Percentiles rank a stretch among this genome's conserved stretches.
Conservation (phyloP, 2,888 invertebrate genomes). For the Eumacrocentrus americanus region DNA sequence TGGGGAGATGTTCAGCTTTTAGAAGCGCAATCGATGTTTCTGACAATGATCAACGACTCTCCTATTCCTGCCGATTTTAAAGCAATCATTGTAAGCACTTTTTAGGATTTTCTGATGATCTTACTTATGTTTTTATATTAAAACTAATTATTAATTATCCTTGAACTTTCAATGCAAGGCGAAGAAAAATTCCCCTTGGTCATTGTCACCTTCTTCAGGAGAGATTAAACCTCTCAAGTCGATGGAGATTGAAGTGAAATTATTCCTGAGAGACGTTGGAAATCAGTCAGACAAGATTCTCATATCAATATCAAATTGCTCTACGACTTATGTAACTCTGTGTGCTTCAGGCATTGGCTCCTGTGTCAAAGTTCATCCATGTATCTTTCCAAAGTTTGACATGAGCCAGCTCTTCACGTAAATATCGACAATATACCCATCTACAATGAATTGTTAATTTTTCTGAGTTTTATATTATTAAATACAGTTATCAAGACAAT, state of each 20-base stretch:
- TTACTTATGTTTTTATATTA: background rate
- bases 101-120: background rate
- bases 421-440: constrained; percentile 47
- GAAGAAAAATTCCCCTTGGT: constrained; percentile 42
- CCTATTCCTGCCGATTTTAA: constrained; percentile 70
- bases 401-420: constrained; percentile 72
- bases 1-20: constrained; percentile 71
- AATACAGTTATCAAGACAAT: constrained; percentile 43
- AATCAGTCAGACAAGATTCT: constrained; percentile 53
- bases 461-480: background rate
- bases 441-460: background rate
- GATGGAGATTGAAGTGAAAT: constrained; percentile 47
- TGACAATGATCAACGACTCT: constrained; percentile 72
- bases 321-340: constrained; percentile 61
- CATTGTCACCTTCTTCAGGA: constrained; percentile 44
- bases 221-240: constrained; percentile 51
- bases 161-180: constrained; percentile 35
- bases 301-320: constrained; percentile 58
- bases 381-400: constrained; percentile 65
- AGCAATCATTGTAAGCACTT: constrained; percentile 59
- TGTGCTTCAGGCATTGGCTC: constrained; percentile 71
- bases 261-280: constrained; percentile 56
- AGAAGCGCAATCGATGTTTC: constrained; percentile 61
- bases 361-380: constrained; percentile 69
- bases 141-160: background rate